phyloP scores from a whole-genome alignment of 1,140 invertebrate species.

The Gonioctena quinquepunctata region DNA sequence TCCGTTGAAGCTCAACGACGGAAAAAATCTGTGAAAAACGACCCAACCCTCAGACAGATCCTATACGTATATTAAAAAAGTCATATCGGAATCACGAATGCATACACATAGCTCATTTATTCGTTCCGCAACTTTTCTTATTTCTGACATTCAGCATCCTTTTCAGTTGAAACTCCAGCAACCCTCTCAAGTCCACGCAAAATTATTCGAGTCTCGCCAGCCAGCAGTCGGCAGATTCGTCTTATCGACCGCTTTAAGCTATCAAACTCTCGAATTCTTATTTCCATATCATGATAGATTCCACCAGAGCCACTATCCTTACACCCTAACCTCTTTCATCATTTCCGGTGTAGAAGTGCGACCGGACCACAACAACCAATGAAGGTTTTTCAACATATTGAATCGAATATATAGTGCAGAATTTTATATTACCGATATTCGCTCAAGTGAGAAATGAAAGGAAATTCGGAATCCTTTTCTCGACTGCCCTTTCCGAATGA shows the following conservation, averaged over 20 bases:
- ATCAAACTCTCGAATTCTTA: slow-evolving; percentile 49
- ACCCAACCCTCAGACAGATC: not conserved
- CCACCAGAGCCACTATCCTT: slow-evolving; percentile 28
- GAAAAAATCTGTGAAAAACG: not conserved
- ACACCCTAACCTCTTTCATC: slow-evolving; percentile 4
- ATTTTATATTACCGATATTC: not conserved
- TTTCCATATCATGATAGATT: slow-evolving; percentile 54
- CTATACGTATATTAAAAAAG: not conserved
- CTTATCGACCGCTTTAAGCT: slow-evolving; percentile 42
- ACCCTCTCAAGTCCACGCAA: not conserved
- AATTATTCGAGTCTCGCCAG: not conserved
- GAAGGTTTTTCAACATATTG: not conserved
- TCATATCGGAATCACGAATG: not conserved
- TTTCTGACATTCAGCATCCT: not conserved
- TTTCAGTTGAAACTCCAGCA: too few species aligned
- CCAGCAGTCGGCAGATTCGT: not conserved
- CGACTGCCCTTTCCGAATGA: too few species aligned
- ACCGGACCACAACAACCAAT: not conserved
- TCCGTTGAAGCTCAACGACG: not conserved
- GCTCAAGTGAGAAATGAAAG: not conserved
- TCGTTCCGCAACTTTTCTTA: not conserved
- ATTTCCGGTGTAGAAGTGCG: not conserved
- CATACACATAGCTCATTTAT: not conserved
- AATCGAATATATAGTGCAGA: not conserved
- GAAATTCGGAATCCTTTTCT: not conserved